These are phyloP conservation scores for Agrilus cyanescens DNA, from an alignment of 2,888 invertebrate genomes.

Conservation along the genomic window DNA sequence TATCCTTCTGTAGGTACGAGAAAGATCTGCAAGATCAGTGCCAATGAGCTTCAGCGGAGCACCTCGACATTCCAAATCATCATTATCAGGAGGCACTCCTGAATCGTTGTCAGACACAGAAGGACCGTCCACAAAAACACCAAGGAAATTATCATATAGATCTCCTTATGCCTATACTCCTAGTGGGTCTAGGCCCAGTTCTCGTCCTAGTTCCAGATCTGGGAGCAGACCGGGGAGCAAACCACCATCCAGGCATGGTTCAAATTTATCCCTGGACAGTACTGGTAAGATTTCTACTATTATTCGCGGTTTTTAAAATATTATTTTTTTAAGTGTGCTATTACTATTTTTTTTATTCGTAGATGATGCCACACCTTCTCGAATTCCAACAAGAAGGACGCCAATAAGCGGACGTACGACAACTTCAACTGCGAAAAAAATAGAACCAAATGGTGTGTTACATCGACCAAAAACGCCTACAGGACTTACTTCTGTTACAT, in stretches of 20 bases:
- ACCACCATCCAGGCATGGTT: slow-evolving; percentile 87
- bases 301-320: background rate
- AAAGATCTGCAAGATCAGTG: slow-evolving; percentile 80
- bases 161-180: slow-evolving; percentile 61
- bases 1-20: slow-evolving; percentile 61
- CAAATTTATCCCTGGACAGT: slow-evolving; percentile 80
- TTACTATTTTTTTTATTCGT: slow-evolving; percentile 7
- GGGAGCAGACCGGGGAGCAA: slow-evolving; percentile 80
- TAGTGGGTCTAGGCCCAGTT: slow-evolving; percentile 59
- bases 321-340: background rate
- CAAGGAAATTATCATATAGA: slow-evolving; percentile 56
- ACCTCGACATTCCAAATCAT: slow-evolving; percentile 61
- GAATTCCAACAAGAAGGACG: slow-evolving; percentile 65
- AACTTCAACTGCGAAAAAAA: slow-evolving; percentile 44
- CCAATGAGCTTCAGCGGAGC: slow-evolving; percentile 55
- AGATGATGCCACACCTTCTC: slow-evolving; percentile 72
- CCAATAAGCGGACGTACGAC: slow-evolving; percentile 39
- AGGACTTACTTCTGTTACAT: slow-evolving; percentile 42
- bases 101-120: slow-evolving; percentile 84
- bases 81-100: slow-evolving; percentile 76
- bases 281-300: slow-evolving; percentile 48
- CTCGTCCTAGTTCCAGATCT: slow-evolving; percentile 74
- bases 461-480: slow-evolving; percentile 63
- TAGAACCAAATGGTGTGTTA: slow-evolving; percentile 40
- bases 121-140: slow-evolving; percentile 53